Conservation (phyloP, 2,797 vertebrate genomes). For the Scolopax bukidnonensis region DNA sequence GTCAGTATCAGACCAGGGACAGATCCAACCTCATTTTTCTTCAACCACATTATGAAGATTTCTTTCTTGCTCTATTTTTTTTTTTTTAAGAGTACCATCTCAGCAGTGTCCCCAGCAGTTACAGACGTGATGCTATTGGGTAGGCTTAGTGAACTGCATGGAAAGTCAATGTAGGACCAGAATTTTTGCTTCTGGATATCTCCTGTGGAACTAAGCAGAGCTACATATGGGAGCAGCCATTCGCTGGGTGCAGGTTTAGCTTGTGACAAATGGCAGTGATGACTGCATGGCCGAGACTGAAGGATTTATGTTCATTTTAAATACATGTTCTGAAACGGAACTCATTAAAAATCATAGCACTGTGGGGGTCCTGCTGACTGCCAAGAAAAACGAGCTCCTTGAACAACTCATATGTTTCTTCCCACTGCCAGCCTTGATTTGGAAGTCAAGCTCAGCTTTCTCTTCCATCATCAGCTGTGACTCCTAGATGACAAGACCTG, state of each 20-base stretch:
- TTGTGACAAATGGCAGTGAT: background rate
- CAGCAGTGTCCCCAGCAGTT: background rate
- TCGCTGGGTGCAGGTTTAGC: background rate
- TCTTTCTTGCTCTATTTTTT: background rate
- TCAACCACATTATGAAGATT: background rate
- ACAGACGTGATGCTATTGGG: background rate
- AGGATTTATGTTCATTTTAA: constrained; percentile 8
- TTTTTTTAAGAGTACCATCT: background rate
- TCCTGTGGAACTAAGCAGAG: background rate
- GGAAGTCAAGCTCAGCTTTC: background rate
- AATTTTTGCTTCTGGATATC: background rate
- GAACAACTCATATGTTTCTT: constrained; percentile 8
- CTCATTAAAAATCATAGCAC: constrained; percentile 30
- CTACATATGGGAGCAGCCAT: background rate
- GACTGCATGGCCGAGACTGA: background rate
- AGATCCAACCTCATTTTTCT: background rate
- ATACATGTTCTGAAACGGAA: background rate
- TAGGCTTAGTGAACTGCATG: background rate
- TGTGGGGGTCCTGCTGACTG: background rate
- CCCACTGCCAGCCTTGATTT: background rate
- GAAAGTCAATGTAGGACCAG: background rate
- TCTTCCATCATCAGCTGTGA: background rate
- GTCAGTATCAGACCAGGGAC: background rate
- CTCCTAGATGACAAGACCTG: background rate
- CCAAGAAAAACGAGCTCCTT: constrained; percentile 33